Percentiles rank a stretch among this genome's conserved stretches.
Evolutionary conservation across 2,113 vertebrate genomes (phyloP).

Genomic region (Athene noctua): DNA sequence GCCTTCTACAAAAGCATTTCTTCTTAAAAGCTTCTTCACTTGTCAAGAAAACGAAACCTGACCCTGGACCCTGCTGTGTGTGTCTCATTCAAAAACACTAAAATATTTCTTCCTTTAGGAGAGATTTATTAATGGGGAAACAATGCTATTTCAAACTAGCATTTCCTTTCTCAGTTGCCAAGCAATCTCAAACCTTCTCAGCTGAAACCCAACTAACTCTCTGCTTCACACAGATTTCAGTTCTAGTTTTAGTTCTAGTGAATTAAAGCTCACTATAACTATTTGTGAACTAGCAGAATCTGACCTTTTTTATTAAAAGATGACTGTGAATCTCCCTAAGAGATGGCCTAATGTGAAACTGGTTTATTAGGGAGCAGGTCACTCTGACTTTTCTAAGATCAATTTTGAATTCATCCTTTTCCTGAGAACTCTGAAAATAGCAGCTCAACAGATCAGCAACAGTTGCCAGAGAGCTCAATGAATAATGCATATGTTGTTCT

Average conservation of each 20-base stretch:
- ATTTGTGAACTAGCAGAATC: not conserved
- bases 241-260: not conserved
- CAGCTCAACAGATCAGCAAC: not conserved
- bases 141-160: not conserved
- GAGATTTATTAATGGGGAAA: not conserved
- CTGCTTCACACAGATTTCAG: not conserved
- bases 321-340: not conserved
- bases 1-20: not conserved
- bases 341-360: not conserved
- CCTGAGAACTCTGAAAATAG: not conserved
- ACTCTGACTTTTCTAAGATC: not conserved
- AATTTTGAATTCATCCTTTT: not conserved
- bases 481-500: not conserved
- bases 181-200: not conserved
- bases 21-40: not conserved
- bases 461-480: not conserved
- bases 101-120: not conserved
- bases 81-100: not conserved
- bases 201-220: not conserved
- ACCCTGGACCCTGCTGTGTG: not conserved
- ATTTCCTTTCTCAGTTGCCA: not conserved
- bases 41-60: not conserved
- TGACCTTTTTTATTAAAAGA: not conserved
- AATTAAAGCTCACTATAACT: not conserved
- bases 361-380: not conserved